Evolutionary conservation across 2,888 invertebrate species (phyloP), one percentile per base, ranked within the genome.

Genomic region (Hecatera dysodea): DNA sequence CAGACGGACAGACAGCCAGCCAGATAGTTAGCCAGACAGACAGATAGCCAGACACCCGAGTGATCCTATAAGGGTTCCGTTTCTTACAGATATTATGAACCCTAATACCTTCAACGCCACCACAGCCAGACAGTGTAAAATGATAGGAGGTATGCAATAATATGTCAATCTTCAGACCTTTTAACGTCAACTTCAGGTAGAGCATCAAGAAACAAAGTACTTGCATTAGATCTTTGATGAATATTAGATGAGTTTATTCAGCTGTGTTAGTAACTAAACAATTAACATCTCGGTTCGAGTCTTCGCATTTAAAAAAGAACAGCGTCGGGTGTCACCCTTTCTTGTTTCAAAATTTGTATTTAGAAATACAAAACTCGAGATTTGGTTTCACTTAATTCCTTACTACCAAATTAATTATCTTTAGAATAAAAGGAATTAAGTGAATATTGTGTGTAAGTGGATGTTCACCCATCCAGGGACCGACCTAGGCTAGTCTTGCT

Each of bases 171-270:
- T 46, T 53, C 39, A 24, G 27, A 46, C n/a, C 19, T 46, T 44
- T 8, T 19, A 36, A 22, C 46, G 60, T 61, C 39, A 65, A 50
- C 15, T 60, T 62, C 19, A 50, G 50, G 12, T 17, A 56, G 48
- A 64, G 50, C 9, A 33, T 9, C 7, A 1, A 29, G 19, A 59
- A 39, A 53, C 55, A 33, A 75, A 66, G 57, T 50, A 59, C 53
- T 76, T 71, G n/a, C 46, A 46, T 59, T 48, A 48, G 42, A 53
- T 53, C 39, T 59, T 62, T 53, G 48, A 44, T 66, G 66, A 67
- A 78, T 78, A 17, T 29, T 52, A 50, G 29, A 63, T 55, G 59
- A 72, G 67, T 64, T 63, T 61, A 66, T 72, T 63, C 44, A 63
- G 66, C 53, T 62, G 48, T 44, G 62, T 76, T 55, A 53, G n/a